Percentiles rank a stretch among this genome's conserved stretches.
Conservation (phyloP, 2,888 invertebrate species). For the Dorcus hopei region DNA sequence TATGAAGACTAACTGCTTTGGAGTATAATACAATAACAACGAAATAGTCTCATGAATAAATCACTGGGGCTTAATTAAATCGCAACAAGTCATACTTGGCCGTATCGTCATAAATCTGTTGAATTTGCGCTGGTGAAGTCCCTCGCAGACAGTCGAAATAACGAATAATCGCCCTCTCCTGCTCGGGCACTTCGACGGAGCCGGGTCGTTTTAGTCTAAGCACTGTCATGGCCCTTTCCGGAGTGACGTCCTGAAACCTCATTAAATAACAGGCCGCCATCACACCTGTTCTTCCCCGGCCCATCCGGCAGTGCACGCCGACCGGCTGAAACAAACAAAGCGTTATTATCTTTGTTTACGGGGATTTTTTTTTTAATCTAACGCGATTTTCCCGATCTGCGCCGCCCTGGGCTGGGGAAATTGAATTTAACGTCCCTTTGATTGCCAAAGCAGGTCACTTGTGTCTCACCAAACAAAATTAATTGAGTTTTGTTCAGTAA, state of each 20-base stretch:
- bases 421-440: no score
- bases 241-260: constrained; percentile 57
- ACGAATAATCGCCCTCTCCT: constrained; percentile 58
- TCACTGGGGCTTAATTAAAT: no score
- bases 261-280: constrained; percentile 72
- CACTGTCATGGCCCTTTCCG: constrained; percentile 61
- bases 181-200: constrained; percentile 62
- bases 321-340: constrained; percentile 53
- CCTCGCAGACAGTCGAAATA: constrained; percentile 59
- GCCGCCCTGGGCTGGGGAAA: no score
- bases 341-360: neutral
- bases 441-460: no score
- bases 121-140: constrained; percentile 42
- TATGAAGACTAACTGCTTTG: no score
- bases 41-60: no score
- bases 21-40: no score
- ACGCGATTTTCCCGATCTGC: no score
- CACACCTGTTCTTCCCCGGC: constrained; percentile 69
- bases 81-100: neutral
- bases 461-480: no score
- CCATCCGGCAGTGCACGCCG: constrained; percentile 69
- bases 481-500: no score
- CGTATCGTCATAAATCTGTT: constrained; percentile 42
- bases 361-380: no score
- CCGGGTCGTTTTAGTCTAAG: constrained; percentile 60